phyloP scores from a whole-genome alignment of 2,113 vertebrate species.

The Macquaria australasica region DNA sequence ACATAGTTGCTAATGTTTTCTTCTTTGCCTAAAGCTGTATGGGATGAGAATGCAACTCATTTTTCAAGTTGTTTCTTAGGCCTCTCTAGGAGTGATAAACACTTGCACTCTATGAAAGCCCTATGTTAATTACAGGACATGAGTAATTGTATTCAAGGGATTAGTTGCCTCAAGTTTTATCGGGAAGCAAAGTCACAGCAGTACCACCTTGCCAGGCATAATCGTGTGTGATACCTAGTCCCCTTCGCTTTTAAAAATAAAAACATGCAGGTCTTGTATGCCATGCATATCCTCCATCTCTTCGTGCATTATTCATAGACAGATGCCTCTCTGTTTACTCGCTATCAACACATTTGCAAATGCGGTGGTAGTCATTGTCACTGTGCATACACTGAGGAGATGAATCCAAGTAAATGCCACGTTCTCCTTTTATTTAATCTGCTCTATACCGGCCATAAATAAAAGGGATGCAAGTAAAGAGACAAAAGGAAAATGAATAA shows the following conservation, averaged over 20 bases:
- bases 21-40: slow-evolving; percentile 38
- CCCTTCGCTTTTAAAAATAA: slow-evolving; percentile 21
- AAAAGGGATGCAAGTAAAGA: neutral
- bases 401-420: neutral
- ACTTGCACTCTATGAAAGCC: slow-evolving; percentile 21
- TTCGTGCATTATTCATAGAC: slow-evolving; percentile 43
- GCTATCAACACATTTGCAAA: slow-evolving; percentile 23
- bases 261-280: neutral
- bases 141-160: slow-evolving; percentile 35
- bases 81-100: slow-evolving; percentile 36
- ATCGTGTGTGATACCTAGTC: slow-evolving; percentile 6
- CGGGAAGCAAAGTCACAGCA: neutral
- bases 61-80: slow-evolving; percentile 22
- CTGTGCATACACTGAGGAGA: neutral
- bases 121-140: slow-evolving; percentile 48
- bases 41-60: slow-evolving; percentile 50
- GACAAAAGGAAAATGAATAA: neutral
- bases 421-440: neutral
- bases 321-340: slow-evolving; percentile 18
- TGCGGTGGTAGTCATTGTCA: neutral
- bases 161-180: slow-evolving; percentile 37
- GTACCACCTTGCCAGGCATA: neutral
- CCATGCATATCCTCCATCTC: neutral
- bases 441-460: neutral
- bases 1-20: slow-evolving; percentile 44